Percentiles rank a stretch among this genome's conserved stretches.
Evolutionary conservation across 1,140 invertebrate species (phyloP).

Genomic region (Lamellibrachia luymesi): DNA sequence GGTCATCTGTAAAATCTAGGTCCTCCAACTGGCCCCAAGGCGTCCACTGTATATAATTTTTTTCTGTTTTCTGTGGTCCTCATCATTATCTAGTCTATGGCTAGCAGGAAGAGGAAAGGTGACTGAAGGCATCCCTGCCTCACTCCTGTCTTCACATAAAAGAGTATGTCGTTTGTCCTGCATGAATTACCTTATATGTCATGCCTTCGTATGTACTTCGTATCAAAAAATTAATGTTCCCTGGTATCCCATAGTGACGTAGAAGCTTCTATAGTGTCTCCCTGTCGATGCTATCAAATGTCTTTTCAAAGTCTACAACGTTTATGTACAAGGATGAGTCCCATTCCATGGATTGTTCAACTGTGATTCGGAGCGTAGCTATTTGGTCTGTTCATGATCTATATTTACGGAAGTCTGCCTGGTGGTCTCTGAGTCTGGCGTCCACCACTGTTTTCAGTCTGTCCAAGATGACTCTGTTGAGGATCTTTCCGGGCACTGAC

Average conservation of each 20-base stretch:
- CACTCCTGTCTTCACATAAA: too few relatives aligned
- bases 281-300: slow-evolving; percentile 7
- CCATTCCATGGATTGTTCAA: neutral
- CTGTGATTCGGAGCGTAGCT: slow-evolving; percentile 12
- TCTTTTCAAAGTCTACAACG: neutral
- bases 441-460: slow-evolving; percentile 15
- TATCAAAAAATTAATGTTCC: too few relatives aligned
- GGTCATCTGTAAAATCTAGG: too few relatives aligned
- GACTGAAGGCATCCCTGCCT: too few relatives aligned
- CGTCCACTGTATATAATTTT: too few relatives aligned
- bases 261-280: slow-evolving; percentile 10
- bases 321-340: slow-evolving; percentile 17
- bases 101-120: too few relatives aligned
- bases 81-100: too few relatives aligned
- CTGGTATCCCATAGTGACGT: slow-evolving; percentile 7
- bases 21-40: too few relatives aligned
- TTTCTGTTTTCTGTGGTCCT: too few relatives aligned
- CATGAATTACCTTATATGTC: too few relatives aligned
- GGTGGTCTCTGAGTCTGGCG: slow-evolving; percentile 16
- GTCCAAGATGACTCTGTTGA: slow-evolving; percentile 20
- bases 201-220: too few relatives aligned
- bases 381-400: slow-evolving; percentile 16
- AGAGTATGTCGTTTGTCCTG: too few relatives aligned
- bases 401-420: slow-evolving; percentile 17
- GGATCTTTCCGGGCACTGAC: slow-evolving; percentile 14